These are phyloP conservation scores for Zeuzera pyrina DNA, from an alignment of 2,888 invertebrate species.

Conservation along the genomic window DNA sequence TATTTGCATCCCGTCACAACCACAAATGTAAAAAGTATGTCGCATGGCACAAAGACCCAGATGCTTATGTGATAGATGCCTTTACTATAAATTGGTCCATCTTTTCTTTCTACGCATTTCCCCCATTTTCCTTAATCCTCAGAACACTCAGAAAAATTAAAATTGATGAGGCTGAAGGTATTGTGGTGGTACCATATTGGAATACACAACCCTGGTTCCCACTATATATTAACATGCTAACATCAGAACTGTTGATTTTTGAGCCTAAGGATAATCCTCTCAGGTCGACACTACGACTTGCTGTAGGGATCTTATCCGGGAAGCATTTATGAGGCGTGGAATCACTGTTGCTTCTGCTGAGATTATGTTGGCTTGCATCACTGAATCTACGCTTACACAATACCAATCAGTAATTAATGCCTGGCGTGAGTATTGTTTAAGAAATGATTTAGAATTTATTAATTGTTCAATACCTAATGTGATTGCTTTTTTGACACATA, in stretches of 20 bases:
- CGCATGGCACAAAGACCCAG: conserved; percentile 13
- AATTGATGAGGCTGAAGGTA: conserved; percentile 6
- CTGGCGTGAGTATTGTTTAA: too few species aligned
- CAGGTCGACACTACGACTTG: neutral
- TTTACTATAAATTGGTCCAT: conserved; percentile 13
- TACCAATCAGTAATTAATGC: too few species aligned
- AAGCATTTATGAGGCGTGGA: conserved; percentile 9
- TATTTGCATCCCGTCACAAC: conserved; percentile 13
- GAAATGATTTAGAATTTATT: too few species aligned
- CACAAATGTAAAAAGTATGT: conserved; percentile 14
- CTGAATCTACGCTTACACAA: conserved; percentile 12
- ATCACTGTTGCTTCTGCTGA: conserved; percentile 9
- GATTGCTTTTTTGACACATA: conserved; percentile 10
- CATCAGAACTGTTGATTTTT: neutral
- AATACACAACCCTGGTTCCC: conserved; percentile 15
- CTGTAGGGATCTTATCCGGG: conserved; percentile 15
- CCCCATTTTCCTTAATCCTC: conserved; percentile 10
- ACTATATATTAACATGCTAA: conserved; percentile 2
- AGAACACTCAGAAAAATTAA: conserved; percentile 9
- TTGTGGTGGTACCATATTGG: conserved; percentile 13
- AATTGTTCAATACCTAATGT: too few species aligned
- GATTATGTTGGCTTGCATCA: conserved; percentile 14
- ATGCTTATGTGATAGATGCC: conserved; percentile 9
- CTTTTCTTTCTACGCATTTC: conserved; percentile 13
- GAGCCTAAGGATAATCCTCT: conserved; percentile 1